Percentiles rank a stretch among this genome's conserved stretches.
Evolutionary conservation across 2,888 invertebrate genomes (phyloP).

Genomic region (Agapetus fuscipes): DNA sequence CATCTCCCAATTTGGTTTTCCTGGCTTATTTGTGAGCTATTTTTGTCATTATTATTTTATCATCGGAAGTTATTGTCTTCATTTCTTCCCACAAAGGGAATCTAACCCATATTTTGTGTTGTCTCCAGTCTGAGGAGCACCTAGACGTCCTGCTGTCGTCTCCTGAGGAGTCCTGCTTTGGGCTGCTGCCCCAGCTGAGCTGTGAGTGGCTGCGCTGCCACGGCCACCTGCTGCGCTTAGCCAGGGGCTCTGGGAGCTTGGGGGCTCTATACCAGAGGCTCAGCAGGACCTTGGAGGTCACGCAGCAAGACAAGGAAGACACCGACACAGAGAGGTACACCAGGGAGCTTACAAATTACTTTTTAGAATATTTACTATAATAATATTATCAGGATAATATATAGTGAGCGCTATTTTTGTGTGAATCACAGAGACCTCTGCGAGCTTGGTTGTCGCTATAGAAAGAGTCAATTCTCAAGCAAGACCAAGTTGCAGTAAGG

Average conservation of each 20-base stretch:
- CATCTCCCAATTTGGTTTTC: no score
- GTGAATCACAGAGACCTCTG: no score
- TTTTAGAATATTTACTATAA: no score
- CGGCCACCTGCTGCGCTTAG: slow-evolving; percentile 41
- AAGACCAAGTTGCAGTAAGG: no score
- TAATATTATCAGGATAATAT: background rate
- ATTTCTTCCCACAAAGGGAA: no score
- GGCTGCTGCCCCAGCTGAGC: slow-evolving; percentile 34
- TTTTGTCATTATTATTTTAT: no score
- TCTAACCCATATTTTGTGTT: no score
- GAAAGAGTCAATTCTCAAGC: no score
- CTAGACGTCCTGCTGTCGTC: slow-evolving; percentile 14
- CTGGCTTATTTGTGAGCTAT: no score
- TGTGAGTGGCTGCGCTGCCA: slow-evolving; percentile 45
- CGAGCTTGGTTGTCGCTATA: no score
- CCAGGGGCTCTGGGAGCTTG: slow-evolving; percentile 21
- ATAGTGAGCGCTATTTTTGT: no score
- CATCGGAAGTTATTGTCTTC: no score
- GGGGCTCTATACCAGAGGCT: slow-evolving; percentile 15
- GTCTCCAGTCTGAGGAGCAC: slow-evolving; percentile 14
- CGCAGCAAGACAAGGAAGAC: slow-evolving; percentile 13
- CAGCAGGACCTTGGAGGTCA: slow-evolving; percentile 7
- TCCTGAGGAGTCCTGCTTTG: slow-evolving; percentile 14
- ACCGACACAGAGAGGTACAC: slow-evolving; percentile 9
- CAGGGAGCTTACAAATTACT: slow-evolving; percentile 6